Evolutionary conservation across 2,888 invertebrate genomes (phyloP), one percentile per base, ranked within the genome.

Genomic region (Pachymerium ferrugineum): DNA sequence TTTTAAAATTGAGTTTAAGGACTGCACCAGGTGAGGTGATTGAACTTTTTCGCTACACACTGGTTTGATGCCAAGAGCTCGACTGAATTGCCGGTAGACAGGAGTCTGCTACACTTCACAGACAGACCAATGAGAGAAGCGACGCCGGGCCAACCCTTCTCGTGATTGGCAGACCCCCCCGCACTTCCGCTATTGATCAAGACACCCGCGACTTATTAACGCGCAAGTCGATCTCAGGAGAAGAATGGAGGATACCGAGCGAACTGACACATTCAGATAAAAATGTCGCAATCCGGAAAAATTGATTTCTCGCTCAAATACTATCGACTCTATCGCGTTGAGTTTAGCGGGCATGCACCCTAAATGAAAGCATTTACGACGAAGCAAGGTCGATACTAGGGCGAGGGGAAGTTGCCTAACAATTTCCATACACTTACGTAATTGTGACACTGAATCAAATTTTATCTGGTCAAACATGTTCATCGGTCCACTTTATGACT

Each of bases 101-200:
- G 25, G n/a, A 62, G 62, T 62, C 62, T 62, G 62, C 62, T 25
- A 62, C 28, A 28, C 62, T 62, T 62, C 62, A 14, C 25, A 62
- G 28, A 62, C 62, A 62, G 62, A 62, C 62, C 62, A 62, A 62
- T 62, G 28, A 8, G 62, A 62, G 12, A 8, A 38, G 16, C 12
- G 38, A 38, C 12, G 16, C 5, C 3, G 38, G 14, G 38, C 62
- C 62, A 62, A 62, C 62, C 62, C 62, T 62, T 62, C 62, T 25
- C 62, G 69, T 69, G 69, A 69, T 69, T 69, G 69, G 69, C 69
- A 69, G 69, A 69, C 69, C 69, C 69, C 69, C 31, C n/a, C 30
- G 19, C 31, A 69, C 31, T 33, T 30, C 69, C 69, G 33, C 33
- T 69, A 62, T 62, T 62, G 62, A 62, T 62, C 62, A 62, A 62